Evolutionary conservation across 2,888 invertebrate species (phyloP).

Genomic region (Synergus itoensis): DNA sequence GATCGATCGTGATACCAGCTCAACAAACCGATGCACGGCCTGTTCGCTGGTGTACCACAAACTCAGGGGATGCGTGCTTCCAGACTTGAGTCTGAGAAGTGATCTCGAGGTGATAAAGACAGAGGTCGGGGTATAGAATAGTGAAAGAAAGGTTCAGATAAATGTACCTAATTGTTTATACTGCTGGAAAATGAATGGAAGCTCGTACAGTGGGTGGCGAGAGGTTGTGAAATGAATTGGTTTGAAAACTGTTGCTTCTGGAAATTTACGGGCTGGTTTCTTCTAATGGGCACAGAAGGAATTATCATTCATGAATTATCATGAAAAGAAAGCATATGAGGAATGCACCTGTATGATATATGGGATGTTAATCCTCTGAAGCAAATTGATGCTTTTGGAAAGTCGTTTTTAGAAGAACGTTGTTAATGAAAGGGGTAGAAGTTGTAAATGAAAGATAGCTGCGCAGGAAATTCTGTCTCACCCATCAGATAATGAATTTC

Average conservation of each 20-base stretch:
- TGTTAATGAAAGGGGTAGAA: background rate
- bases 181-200: background rate
- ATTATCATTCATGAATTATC: background rate
- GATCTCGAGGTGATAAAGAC: background rate
- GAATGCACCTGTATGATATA: background rate
- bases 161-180: background rate
- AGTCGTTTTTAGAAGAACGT: background rate
- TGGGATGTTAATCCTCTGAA: constrained; percentile 8
- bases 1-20: constrained; percentile 53
- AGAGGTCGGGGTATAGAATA: background rate
- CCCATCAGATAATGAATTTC: background rate
- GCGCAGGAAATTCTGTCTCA: too few relatives aligned
- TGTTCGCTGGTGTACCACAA: constrained; percentile 21
- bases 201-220: background rate
- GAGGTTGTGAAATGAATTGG: background rate
- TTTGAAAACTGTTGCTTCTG: background rate
- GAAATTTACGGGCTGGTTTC: background rate
- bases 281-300: too few relatives aligned
- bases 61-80: constrained; percentile 31
- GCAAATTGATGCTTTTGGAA: constrained; percentile 13
- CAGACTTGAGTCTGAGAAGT: background rate
- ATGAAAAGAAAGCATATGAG: background rate
- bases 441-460: too few relatives aligned
- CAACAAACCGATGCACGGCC: constrained; percentile 13
- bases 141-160: background rate